Conservation (phyloP, 2,797 vertebrate genomes). For the Protonibea diacanthus region DNA sequence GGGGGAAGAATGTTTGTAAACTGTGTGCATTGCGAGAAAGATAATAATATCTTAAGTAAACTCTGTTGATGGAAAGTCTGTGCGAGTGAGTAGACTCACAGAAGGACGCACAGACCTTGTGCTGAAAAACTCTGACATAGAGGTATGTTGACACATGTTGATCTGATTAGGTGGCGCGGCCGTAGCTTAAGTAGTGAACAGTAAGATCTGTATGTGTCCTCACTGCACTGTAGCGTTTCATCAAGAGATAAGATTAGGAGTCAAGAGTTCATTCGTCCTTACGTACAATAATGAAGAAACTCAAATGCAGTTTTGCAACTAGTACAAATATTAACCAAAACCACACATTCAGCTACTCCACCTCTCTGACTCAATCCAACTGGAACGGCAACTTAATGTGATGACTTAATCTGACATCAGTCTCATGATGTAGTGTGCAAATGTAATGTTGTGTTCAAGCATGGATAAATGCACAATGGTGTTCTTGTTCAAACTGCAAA, state of each 20-base stretch:
- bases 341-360: conserved; percentile 50
- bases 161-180: conserved; percentile 39
- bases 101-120: conserved; percentile 51
- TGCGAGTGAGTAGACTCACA: conserved; percentile 17
- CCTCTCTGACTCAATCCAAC: conserved; percentile 71
- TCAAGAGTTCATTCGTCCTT: background rate
- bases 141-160: conserved; percentile 41
- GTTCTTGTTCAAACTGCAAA: conserved; percentile 3
- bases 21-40: conserved; percentile 46
- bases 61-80: conserved; percentile 47
- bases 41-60: conserved; percentile 77
- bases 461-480: background rate
- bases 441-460: background rate
- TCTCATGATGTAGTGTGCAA: conserved; percentile 23
- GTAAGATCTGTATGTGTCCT: background rate
- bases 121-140: background rate
- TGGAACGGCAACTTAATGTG: conserved; percentile 48
- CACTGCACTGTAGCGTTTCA: background rate
- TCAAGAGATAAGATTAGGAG: conserved; percentile 1
- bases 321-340: conserved; percentile 27
- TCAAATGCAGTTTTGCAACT: background rate
- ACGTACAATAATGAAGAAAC: conserved; percentile 13
- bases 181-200: background rate
- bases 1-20: conserved; percentile 53
- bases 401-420: conserved; percentile 50